Evolutionary conservation across 2,113 vertebrate species (phyloP).

Genomic region (Nymphicus hollandicus): DNA sequence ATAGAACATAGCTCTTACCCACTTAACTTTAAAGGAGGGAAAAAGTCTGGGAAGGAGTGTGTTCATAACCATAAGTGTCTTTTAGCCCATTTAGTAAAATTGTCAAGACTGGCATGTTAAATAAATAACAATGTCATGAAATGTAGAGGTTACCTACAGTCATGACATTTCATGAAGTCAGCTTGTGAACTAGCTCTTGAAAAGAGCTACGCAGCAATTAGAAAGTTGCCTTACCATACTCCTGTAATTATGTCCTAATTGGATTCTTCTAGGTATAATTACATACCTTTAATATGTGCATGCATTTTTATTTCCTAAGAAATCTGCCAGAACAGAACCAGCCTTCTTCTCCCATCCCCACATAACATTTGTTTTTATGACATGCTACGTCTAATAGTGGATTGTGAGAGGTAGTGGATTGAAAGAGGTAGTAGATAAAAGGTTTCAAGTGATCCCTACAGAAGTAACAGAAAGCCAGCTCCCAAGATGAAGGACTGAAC

Average conservation of each 20-base stretch:
- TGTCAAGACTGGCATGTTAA: neutral
- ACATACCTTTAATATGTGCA: neutral
- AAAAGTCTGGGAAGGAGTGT: neutral
- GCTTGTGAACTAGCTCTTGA: neutral
- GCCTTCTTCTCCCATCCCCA: neutral
- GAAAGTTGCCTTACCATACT: neutral
- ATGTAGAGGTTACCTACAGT: neutral
- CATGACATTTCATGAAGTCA: neutral
- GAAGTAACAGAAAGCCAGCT: neutral
- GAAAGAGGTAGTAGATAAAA: neutral
- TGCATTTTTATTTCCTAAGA: neutral
- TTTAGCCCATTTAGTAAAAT: neutral
- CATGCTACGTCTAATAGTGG: neutral
- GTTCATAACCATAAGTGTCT: neutral
- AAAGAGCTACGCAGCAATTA: neutral
- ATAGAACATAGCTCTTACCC: neutral
- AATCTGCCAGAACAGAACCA: neutral
- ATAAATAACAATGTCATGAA: neutral
- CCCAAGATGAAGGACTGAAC: neutral
- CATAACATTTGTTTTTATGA: neutral
- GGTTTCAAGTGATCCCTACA: neutral
- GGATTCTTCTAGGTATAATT: conserved; percentile 10
- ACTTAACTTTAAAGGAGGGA: neutral
- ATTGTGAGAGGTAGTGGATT: neutral
- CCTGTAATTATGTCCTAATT: conserved; percentile 6